Conservation (phyloP, 35 echinoderm and acorn worm genomes). For the Diadema setosum region DNA sequence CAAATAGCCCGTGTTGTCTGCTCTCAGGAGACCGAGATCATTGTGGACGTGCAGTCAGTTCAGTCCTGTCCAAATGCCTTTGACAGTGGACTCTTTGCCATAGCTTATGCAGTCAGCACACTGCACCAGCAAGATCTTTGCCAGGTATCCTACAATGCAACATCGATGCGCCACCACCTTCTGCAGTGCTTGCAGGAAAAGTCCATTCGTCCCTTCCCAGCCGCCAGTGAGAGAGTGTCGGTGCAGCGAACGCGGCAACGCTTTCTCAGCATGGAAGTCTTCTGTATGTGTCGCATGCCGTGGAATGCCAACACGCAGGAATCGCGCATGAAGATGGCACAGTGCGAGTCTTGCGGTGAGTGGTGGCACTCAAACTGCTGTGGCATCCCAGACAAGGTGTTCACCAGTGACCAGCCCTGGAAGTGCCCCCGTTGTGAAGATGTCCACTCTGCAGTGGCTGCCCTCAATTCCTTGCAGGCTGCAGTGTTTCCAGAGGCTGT, state of each 20-base stretch:
- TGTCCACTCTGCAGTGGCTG: not conserved
- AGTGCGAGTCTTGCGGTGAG: not conserved
- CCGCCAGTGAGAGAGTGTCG: not conserved
- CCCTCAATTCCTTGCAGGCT: not conserved
- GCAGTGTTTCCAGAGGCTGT: not conserved
- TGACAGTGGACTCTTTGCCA: not conserved
- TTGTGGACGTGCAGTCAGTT: not conserved
- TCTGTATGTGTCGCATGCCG: not conserved
- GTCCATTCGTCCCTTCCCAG: not conserved
- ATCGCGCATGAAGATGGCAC: not conserved
- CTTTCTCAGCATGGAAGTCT: not conserved
- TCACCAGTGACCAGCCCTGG: not conserved
- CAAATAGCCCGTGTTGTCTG: not conserved
- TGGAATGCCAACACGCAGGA: not conserved
- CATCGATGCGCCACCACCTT: not conserved
- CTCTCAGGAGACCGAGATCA: not conserved
- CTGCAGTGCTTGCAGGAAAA: not conserved
- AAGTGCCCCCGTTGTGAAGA: constrained; percentile 9
- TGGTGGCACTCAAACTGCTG: constrained; percentile 11
- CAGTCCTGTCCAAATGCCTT: not conserved
- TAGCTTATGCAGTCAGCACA: not conserved
- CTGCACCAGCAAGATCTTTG: not conserved
- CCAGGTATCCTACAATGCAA: not conserved
- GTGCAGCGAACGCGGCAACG: not conserved
- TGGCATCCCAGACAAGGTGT: not conserved